These are phyloP conservation scores for Dicentrarchus labrax DNA, from an alignment of 2,113 vertebrate genomes.

Conservation along the genomic window DNA sequence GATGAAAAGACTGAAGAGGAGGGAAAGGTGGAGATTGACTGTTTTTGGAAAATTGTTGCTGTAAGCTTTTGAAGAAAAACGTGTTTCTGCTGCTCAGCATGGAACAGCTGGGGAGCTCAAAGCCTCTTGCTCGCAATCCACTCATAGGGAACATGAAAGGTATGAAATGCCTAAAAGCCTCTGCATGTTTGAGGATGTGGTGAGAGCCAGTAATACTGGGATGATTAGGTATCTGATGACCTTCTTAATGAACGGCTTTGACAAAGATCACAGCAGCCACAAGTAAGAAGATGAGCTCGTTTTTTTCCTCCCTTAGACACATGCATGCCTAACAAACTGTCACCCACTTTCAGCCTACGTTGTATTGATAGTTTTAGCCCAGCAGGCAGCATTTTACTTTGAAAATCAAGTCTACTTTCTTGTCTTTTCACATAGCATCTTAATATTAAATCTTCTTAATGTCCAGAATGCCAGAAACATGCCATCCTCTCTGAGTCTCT, in stretches of 20 bases:
- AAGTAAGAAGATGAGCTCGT: constrained; percentile 7
- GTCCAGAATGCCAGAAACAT: constrained; percentile 16
- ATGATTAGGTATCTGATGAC: constrained; percentile 49
- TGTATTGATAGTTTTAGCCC: constrained; percentile 3
- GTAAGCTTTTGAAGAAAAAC: constrained; percentile 25
- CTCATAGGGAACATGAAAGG: constrained; percentile 58
- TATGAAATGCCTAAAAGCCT: constrained; percentile 46
- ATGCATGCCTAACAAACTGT: not conserved
- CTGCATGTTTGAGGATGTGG: constrained; percentile 51
- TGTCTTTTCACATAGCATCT: not conserved
- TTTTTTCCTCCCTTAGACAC: not conserved
- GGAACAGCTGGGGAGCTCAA: constrained; percentile 31
- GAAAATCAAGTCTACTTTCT: not conserved
- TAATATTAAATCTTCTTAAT: constrained; percentile 3
- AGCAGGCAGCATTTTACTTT: not conserved
- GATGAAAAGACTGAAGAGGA: constrained; percentile 41
- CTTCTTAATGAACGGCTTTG: constrained; percentile 43
- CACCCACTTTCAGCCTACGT: not conserved
- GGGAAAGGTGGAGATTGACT: not conserved
- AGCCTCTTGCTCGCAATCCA: not conserved
- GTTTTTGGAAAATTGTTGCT: constrained; percentile 37
- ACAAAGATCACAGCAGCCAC: constrained; percentile 64
- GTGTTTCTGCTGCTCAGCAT: constrained; percentile 17
- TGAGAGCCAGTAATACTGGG: constrained; percentile 34
- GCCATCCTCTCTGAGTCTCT: constrained; percentile 12